Percentiles rank a stretch among this genome's conserved stretches.
Conservation (phyloP, 2,797 vertebrate genomes). For the Gobionotothen gibberifrons region DNA sequence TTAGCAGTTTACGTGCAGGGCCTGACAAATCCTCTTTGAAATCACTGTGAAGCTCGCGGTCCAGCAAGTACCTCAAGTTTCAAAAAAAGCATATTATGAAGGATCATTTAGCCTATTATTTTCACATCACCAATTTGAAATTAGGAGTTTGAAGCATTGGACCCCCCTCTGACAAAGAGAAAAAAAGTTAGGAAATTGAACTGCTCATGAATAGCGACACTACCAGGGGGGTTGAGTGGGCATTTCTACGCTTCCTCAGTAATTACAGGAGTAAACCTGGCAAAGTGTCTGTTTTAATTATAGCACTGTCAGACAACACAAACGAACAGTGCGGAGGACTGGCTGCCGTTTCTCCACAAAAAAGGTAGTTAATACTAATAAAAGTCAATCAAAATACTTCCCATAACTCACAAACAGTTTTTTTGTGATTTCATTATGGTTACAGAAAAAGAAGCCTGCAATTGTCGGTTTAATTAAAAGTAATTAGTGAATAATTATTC, state of each 20-base stretch:
- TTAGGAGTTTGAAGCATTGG: slow-evolving; percentile 13
- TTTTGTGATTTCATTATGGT: background rate
- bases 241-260: slow-evolving; percentile 36
- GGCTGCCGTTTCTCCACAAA: slow-evolving; percentile 15
- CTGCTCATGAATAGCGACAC: slow-evolving; percentile 24
- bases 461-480: background rate
- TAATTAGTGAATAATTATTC: background rate
- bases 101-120: slow-evolving; percentile 39
- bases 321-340: background rate
- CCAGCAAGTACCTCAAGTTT: background rate
- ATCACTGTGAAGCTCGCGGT: slow-evolving; percentile 8
- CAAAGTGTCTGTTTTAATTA: slow-evolving; percentile 36
- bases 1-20: background rate
- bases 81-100: background rate
- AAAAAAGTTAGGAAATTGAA: slow-evolving; percentile 13
- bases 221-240: slow-evolving; percentile 26
- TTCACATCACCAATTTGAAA: slow-evolving; percentile 36
- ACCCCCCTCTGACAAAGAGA: background rate
- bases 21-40: slow-evolving; percentile 34
- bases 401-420: background rate
- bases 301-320: slow-evolving; percentile 17
- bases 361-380: slow-evolving; percentile 18
- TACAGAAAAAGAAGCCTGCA: background rate
- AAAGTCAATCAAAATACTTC: background rate
- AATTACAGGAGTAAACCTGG: slow-evolving; percentile 33